Percentiles rank a stretch among this genome's conserved stretches.
Conservation (phyloP, 2,888 invertebrate genomes). For the Drosophila neutralis region DNA sequence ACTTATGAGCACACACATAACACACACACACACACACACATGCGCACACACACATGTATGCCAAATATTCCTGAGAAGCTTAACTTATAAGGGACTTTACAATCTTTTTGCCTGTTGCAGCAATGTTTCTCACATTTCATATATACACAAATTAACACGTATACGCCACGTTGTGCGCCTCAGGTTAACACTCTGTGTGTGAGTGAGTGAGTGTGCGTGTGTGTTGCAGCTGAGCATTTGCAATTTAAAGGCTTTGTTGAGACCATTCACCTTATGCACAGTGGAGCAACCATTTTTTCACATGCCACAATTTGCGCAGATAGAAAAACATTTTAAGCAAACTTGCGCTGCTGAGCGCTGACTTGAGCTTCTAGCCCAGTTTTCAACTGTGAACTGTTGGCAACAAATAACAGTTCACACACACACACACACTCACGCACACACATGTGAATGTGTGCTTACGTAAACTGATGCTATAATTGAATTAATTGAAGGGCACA, state of each 20-base stretch:
- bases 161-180: slow-evolving; percentile 39
- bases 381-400: slow-evolving; percentile 26
- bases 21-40: slow-evolving; percentile 1
- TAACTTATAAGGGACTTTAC: slow-evolving; percentile 19
- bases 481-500: slow-evolving; percentile 42
- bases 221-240: slow-evolving; percentile 19
- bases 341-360: slow-evolving; percentile 17
- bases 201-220: slow-evolving; percentile 5
- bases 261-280: slow-evolving; percentile 10
- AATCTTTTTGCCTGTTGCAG: slow-evolving; percentile 15
- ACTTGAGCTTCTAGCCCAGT: slow-evolving; percentile 4
- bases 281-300: not conserved
- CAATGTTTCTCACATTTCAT: slow-evolving; percentile 26
- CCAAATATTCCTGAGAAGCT: slow-evolving; percentile 1
- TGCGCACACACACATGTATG: not conserved
- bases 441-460: not conserved
- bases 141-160: slow-evolving; percentile 47
- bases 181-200: not conserved
- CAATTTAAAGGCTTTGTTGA: slow-evolving; percentile 37
- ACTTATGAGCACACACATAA: not conserved
- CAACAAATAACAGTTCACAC: slow-evolving; percentile 20
- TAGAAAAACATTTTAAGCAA: slow-evolving; percentile 14
- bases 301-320: not conserved
- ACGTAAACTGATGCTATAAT: slow-evolving; percentile 25
- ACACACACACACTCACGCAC: not conserved